Base-by-base conservation (phyloP, 1,140 invertebrate species). In the Sarcophaga peregrina region DNA sequence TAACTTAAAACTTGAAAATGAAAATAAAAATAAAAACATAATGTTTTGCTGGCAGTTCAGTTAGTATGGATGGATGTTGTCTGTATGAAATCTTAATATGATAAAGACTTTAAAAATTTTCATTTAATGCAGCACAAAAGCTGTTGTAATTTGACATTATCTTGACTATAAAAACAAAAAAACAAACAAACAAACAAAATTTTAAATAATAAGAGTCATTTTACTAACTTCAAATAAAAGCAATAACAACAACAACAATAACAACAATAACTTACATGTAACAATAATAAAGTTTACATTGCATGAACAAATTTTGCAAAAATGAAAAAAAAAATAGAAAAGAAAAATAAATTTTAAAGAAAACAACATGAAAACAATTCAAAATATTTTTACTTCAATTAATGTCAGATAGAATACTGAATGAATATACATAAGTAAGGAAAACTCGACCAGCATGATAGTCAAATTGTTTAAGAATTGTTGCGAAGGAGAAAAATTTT, bases 111-210 rank as follows among this genome's bases (percentile, higher is more conserved):
- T 37, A 20, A 68, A 8, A 68, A 68, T 68, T 68, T 68, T 17
- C n/a, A 68, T 68, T 68, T 68, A 68, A 68, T 68, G 62, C 17
- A 68, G 62, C 17, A 68, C 62, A 68, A 68, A 68, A 68, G 62
- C 62, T 68, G 15, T 68, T 68, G 62, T 68, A 68, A 68, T 68
- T 68, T 68, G 62, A 68, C 62, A 68, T 68, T 68, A 68, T 68
- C 62, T 68, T 68, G 62, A 68, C 62, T 20, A 68, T 9, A 68
- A 68, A 68, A 6, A 68, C 15, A 68, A 68, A 20, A 17, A 1
- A 68, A 68, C n/a, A 68, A 17, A 58, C 15, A 13, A 58, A 58
- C 54, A 68, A 68, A 68, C n/a, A 68, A 68, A 58, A 7, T 58
- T 58, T 58, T 15, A 13, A 58, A 58, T 58, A 58, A n/a, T 58